Evolutionary conservation across 2,888 invertebrate species (phyloP).

Genomic region (Nomada lathburiana): DNA sequence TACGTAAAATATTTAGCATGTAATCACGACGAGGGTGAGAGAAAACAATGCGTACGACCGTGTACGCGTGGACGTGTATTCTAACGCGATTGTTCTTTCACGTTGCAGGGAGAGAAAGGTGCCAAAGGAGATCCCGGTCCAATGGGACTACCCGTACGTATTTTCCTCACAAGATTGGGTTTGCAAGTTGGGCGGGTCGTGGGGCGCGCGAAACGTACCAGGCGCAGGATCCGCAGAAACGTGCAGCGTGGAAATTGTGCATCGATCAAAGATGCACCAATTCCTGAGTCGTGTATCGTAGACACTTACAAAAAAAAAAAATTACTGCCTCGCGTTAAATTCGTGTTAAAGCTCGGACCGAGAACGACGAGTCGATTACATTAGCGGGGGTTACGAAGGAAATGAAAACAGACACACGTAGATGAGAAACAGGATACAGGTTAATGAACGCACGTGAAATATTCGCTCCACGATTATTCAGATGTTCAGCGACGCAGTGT

Average conservation of each 20-base stretch:
- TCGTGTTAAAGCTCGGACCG: too few relatives aligned
- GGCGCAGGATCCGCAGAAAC: background rate
- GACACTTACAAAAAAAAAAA: too few relatives aligned
- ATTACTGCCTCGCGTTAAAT: too few relatives aligned
- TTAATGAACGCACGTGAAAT: too few relatives aligned
- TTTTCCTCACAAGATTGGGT: constrained; percentile 70
- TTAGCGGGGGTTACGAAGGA: too few relatives aligned
- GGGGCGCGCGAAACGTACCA: constrained; percentile 32
- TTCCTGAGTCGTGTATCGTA: background rate
- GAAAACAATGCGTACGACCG: background rate
- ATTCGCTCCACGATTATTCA: too few relatives aligned
- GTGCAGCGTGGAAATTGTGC: background rate
- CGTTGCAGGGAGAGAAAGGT: constrained; percentile 92
- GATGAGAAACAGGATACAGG: too few relatives aligned
- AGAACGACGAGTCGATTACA: too few relatives aligned
- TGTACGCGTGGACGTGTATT: constrained; percentile 15
- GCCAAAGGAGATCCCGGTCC: constrained; percentile 95
- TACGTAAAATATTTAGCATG: background rate
- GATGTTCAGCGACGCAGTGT: too few relatives aligned
- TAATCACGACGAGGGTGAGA: constrained; percentile 14
- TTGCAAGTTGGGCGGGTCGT: constrained; percentile 56
- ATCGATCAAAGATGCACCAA: background rate
- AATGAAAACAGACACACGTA: too few relatives aligned
- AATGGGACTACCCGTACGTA: constrained; percentile 97
- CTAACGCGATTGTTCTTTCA: constrained; percentile 73